phyloP scores from a whole-genome alignment of 2,113 vertebrate genomes.

The Calidris pygmaea region DNA sequence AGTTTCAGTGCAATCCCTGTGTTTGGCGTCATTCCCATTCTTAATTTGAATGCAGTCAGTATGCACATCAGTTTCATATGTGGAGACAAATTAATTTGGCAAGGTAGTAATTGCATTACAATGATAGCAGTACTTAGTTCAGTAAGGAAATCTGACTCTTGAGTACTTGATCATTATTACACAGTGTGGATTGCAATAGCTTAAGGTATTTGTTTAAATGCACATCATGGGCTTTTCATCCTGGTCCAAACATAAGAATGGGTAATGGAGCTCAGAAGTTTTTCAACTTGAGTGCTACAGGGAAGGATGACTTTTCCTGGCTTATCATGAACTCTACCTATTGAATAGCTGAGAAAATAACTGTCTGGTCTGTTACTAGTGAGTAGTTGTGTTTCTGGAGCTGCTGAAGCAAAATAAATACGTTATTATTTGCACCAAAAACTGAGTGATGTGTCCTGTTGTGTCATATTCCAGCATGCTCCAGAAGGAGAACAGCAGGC shows the following conservation, averaged over 20 bases:
- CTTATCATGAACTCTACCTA: not conserved
- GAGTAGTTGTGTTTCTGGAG: not conserved
- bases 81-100: not conserved
- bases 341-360: not conserved
- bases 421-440: not conserved
- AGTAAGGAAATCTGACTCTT: not conserved
- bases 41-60: not conserved
- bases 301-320: not conserved
- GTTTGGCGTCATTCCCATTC: not conserved
- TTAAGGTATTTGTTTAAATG: not conserved
- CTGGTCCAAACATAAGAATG: not conserved
- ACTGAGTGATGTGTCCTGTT: not conserved
- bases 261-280: not conserved
- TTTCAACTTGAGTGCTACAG: not conserved
- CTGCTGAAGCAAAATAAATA: not conserved
- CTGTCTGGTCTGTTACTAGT: not conserved
- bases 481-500: not conserved
- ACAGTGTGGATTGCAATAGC: not conserved
- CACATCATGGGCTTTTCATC: not conserved
- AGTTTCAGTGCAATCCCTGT: not conserved
- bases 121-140: not conserved
- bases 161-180: not conserved
- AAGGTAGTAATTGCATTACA: not conserved
- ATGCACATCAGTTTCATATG: not conserved
- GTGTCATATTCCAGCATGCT: not conserved